phyloP scores from a whole-genome alignment of 2,113 vertebrate genomes.

The Nycticebus coucang region DNA sequence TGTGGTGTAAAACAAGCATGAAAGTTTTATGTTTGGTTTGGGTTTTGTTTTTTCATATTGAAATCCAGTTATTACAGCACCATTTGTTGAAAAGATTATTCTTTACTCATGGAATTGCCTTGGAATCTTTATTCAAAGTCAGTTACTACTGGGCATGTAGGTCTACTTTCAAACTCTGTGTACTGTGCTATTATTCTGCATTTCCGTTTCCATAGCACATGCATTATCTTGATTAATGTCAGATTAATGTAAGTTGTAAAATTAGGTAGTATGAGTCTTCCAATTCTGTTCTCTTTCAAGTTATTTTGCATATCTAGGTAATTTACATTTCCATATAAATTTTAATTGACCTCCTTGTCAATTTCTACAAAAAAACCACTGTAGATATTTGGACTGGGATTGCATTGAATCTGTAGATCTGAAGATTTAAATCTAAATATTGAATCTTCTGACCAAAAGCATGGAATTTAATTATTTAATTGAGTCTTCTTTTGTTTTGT shows the following conservation, averaged over 20 bases:
- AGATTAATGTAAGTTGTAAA: neutral
- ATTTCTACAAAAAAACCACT: neutral
- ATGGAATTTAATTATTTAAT: neutral
- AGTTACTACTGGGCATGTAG: neutral
- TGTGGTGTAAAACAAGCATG: neutral
- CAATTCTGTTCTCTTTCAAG: neutral
- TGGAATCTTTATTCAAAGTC: neutral
- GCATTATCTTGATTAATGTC: neutral
- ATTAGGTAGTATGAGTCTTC: neutral
- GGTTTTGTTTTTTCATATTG: neutral
- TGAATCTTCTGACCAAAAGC: neutral
- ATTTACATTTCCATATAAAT: neutral
- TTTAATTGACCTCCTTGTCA: neutral
- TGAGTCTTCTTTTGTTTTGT: neutral
- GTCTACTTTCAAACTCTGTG: neutral
- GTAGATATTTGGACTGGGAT: neutral
- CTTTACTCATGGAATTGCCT: neutral
- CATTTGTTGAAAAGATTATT: neutral
- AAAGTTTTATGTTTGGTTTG: neutral
- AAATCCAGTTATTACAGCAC: neutral
- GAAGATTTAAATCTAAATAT: neutral
- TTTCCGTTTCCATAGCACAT: neutral
- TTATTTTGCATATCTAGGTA: neutral
- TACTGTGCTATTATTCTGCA: neutral
- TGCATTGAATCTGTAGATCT: neutral